Evolutionary conservation across 2,888 invertebrate species (phyloP).

Genomic region (Tenthredo notha): DNA sequence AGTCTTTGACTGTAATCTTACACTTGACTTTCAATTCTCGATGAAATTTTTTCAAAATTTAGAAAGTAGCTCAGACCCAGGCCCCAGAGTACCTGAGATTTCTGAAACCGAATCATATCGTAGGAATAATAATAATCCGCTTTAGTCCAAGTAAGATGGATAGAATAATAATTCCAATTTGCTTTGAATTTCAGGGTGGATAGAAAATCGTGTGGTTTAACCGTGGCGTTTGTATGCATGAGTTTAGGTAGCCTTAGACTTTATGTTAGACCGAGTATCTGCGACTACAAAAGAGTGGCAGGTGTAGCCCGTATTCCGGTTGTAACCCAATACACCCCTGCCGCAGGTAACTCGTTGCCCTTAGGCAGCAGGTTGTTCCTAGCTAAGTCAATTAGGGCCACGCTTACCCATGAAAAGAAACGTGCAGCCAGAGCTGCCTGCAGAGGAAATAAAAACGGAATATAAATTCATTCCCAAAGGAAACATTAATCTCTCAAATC

Average conservation of each 20-base stretch:
- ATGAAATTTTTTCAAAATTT: neutral
- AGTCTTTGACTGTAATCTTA: slow-evolving; percentile 28
- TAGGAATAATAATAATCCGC: neutral
- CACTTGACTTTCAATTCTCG: slow-evolving; percentile 1
- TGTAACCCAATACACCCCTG: slow-evolving; percentile 51
- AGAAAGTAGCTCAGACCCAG: neutral
- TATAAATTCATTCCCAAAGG: slow-evolving; percentile 17
- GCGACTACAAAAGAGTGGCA: slow-evolving; percentile 46
- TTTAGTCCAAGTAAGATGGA: neutral
- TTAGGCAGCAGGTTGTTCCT: slow-evolving; percentile 49
- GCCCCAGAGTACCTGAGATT: neutral
- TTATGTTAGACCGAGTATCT: neutral
- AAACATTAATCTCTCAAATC: slow-evolving; percentile 40
- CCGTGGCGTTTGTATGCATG: neutral
- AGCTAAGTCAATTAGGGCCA: slow-evolving; percentile 49
- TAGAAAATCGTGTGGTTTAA: neutral
- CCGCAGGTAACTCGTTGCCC: slow-evolving; percentile 44
- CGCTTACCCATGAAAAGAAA: slow-evolving; percentile 44
- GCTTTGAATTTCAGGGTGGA: neutral
- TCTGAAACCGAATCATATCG: neutral
- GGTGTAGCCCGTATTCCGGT: slow-evolving; percentile 50
- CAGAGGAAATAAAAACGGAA: neutral
- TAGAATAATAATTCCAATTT: neutral
- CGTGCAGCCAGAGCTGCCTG: neutral
- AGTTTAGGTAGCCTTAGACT: neutral